Conservation (phyloP, 2,113 vertebrate species). For the Uropsilus gracilis region DNA sequence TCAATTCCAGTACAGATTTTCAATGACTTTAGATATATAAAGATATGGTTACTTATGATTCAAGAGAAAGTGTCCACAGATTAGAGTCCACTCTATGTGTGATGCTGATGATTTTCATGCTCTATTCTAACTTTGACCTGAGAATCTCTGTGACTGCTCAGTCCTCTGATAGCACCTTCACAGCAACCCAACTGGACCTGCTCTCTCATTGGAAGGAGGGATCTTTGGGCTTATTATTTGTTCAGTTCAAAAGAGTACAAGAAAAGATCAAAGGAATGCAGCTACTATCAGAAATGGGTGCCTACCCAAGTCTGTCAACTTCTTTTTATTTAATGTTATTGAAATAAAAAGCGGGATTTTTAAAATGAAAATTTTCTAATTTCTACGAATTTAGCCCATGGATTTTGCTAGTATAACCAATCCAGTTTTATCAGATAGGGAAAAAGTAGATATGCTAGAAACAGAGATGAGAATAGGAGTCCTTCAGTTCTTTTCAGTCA, state of each 20-base stretch:
- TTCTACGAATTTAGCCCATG: neutral
- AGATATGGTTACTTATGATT: neutral
- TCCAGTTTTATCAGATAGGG: neutral
- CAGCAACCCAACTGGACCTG: neutral
- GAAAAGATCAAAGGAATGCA: neutral
- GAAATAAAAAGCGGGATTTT: conserved; percentile 10
- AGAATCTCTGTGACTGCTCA: neutral
- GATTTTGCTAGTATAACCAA: neutral
- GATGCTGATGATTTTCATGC: neutral
- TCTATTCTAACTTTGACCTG: neutral
- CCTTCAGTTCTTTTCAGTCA: conserved; percentile 14
- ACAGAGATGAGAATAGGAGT: neutral
- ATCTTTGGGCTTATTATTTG: neutral
- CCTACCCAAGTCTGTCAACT: neutral
- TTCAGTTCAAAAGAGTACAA: neutral
- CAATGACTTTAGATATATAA: neutral
- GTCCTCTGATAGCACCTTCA: neutral
- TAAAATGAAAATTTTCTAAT: conserved; percentile 25
- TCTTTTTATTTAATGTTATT: conserved; percentile 17
- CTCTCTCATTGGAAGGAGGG: neutral
- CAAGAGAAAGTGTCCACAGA: neutral
- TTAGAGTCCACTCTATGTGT: neutral
- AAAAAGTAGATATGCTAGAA: conserved; percentile 6
- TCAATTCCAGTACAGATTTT: neutral
- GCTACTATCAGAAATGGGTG: conserved; percentile 9